Base-by-base conservation (phyloP, 2,888 invertebrate genomes). In the Eulithis prunata region DNA sequence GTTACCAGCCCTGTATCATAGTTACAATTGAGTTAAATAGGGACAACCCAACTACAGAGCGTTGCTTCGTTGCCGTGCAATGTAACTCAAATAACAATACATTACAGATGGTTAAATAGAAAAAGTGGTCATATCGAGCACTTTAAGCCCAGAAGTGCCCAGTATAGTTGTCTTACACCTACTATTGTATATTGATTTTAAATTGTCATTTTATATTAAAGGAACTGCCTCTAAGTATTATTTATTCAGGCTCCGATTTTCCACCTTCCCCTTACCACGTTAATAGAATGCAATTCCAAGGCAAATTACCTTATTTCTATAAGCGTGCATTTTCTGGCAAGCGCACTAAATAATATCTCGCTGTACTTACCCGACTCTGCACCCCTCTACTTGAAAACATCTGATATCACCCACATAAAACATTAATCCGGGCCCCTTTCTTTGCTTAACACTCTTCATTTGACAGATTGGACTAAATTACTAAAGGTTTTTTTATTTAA, bases 381-480 rank as follows among this genome's bases (percentile, higher is more conserved):
- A 59, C 79, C 77, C 81, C 82, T 80, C 79, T 70, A 77, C 75
- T 81, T 80, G 72, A 80, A 80, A 80, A 78, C 84, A 85, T 84
- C 81, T 82, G 82, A 87, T 86, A 84, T 83, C 82, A 76, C 81
- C 85, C 85, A 85, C 85, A 84, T 83, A 86, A 83, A 88, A 85
- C 83, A 88, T 85, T 86, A 88, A 89, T 87, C 83, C 79, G 68
- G 79, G 75, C 81, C 87, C 91, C 91, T 91, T 85, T 92, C 91
- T 93, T 93, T 93, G 87, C 91, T 82, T 76, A 93, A 86, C 91
- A 91, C 92, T 93, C 89, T 91, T 88, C 90, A 89, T 91, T 91
- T 92, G 92, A 93, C 92, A 93, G 91, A 91, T 93, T 90, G 90
- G 81, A 84, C 89, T 89, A 88, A 88, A 89, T 91, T 86, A 90